Base-by-base conservation (phyloP, 2,797 vertebrate species). In the Gadopsis bispinosus region DNA sequence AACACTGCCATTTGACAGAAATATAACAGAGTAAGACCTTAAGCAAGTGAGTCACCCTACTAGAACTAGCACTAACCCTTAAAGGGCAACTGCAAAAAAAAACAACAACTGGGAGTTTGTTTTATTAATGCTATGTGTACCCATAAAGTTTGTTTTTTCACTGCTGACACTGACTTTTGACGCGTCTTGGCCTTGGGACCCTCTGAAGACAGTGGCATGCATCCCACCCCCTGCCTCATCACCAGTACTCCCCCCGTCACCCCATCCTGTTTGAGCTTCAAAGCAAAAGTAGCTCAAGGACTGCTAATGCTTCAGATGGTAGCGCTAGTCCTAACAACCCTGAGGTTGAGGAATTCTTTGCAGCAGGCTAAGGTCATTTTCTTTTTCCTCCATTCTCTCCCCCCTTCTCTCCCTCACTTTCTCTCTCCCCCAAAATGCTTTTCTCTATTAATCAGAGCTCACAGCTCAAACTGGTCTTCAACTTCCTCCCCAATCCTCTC, bases 361-460 rank as follows among this genome's bases (percentile, higher is more conserved):
- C 96, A 96, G 95, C 95, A 95, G 95, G 93, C 97, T 96, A 95
- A 97, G 96, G 96, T 98, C 97, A 98, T 96, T 96, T 96, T 95
- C 95, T 91, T 93, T 90, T 91, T 87, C 93, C 94, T 94, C 78
- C 81, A 62, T 65, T 79, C 85, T 79, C 83, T 69, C 68, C 81
- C 83, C 82, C 88, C 61, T 73, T 73, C 83, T 63, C 79, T 72
- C 65, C 61, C 77, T 80, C 79, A 77, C 88, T 87, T 83, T 89
- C 90, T 80, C 86, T 95, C 95, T 94, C 95, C 95, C 95, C 95
- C 94, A 96, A 96, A 97, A 97, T 97, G 97, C 97, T 98, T 98
- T 98, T 97, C 97, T 99, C 96, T 98, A 97, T 98, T 99, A 99
- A 99, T 99, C 97, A 98, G 97, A 97, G 96, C 97, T 97, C 96